Evolutionary conservation across 2,113 vertebrate genomes (phyloP).

Genomic region (Dasyurus viverrinus): DNA sequence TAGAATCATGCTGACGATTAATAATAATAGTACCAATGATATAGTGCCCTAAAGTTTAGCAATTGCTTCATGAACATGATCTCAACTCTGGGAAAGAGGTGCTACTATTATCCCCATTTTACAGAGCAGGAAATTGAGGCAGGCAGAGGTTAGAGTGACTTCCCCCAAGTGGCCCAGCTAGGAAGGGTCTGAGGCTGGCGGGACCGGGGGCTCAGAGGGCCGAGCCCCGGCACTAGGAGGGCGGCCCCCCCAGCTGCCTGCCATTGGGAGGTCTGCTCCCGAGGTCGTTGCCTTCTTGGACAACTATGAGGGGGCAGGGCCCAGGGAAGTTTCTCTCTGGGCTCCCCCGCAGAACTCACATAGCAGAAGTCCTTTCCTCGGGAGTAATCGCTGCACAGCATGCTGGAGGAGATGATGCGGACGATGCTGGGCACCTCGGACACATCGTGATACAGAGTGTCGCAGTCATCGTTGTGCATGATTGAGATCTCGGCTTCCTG

Average conservation of each 20-base stretch:
- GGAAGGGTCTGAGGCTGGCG: neutral
- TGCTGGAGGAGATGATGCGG: conserved; percentile 42
- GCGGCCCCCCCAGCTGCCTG: no score
- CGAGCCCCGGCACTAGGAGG: neutral
- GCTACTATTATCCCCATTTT: neutral
- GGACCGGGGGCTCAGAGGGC: neutral
- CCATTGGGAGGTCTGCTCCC: neutral
- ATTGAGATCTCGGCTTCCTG: conserved; percentile 65
- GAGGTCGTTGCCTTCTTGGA: neutral
- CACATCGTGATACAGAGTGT: conserved; percentile 42
- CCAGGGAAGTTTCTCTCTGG: neutral
- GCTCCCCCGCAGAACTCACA: conserved; percentile 12
- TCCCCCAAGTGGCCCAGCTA: neutral
- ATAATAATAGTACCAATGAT: neutral
- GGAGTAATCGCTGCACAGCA: conserved; percentile 38
- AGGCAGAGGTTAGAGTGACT: neutral
- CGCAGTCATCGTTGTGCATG: conserved; percentile 45
- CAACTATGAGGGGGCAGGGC: neutral
- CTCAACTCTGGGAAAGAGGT: neutral
- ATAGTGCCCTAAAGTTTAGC: neutral
- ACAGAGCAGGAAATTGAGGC: neutral
- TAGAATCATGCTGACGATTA: neutral
- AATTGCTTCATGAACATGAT: neutral
- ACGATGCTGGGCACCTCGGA: conserved; percentile 44
- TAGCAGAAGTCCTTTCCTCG: conserved; percentile 57